These are phyloP conservation scores for Anthoptus insignis DNA, from an alignment of 2,888 invertebrate genomes.

Conservation along the genomic window DNA sequence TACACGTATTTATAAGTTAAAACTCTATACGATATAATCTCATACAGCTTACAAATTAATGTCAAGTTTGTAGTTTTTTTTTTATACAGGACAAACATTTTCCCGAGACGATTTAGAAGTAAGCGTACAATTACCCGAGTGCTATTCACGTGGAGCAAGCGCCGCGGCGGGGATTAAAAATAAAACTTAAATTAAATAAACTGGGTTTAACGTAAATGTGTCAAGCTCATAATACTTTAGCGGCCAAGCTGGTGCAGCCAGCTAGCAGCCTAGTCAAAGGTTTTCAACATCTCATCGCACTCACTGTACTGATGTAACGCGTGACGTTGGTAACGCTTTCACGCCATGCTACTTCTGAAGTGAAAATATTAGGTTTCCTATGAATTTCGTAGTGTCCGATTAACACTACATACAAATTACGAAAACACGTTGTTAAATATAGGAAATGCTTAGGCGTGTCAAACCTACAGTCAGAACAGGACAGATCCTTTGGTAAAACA, in stretches of 20 bases:
- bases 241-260: slow-evolving; percentile 1
- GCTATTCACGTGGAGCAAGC: neutral
- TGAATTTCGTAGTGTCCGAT: too few relatives aligned
- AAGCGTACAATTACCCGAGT: neutral
- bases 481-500: too few relatives aligned
- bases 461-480: too few relatives aligned
- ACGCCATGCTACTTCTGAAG: too few relatives aligned
- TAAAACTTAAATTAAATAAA: slow-evolving; percentile 17
- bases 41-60: neutral
- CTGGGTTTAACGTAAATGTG: slow-evolving; percentile 24
- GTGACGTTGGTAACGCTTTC: too few relatives aligned
- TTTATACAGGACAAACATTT: slow-evolving; percentile 1
- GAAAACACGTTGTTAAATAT: too few relatives aligned
- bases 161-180: neutral
- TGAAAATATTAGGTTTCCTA: too few relatives aligned
- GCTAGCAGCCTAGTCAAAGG: slow-evolving; percentile 6
- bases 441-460: too few relatives aligned
- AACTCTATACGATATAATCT: neutral
- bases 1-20: neutral
- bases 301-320: too few relatives aligned
- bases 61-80: slow-evolving; percentile 1
- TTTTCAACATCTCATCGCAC: slow-evolving; percentile 11
- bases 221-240: slow-evolving; percentile 12
- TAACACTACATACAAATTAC: too few relatives aligned
- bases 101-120: neutral